phyloP scores from a whole-genome alignment of 2,888 invertebrate genomes.

The Imbricaverruca yamaguchii region DNA sequence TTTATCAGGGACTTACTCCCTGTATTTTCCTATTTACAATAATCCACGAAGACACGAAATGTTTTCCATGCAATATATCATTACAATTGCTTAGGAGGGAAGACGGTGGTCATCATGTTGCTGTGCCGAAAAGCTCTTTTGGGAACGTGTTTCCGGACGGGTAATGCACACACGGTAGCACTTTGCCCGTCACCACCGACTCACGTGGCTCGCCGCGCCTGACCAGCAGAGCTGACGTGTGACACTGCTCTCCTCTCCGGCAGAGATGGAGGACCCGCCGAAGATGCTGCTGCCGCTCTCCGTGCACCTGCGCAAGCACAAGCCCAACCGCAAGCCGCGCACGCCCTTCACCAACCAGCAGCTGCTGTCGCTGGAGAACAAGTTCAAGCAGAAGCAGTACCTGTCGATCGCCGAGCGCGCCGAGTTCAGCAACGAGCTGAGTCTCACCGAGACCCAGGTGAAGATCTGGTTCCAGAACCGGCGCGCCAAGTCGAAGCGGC shows the following conservation, averaged over 20 bases:
- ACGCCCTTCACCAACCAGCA: slow-evolving; percentile 94
- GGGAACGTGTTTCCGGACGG: too few species aligned
- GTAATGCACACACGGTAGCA: too few species aligned
- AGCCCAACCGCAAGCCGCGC: slow-evolving; percentile 88
- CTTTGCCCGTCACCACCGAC: too few species aligned
- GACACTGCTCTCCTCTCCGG: background rate
- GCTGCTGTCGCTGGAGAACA: slow-evolving; percentile 79
- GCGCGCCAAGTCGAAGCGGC: slow-evolving; percentile 88
- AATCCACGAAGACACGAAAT: too few species aligned
- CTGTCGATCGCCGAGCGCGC: slow-evolving; percentile 89
- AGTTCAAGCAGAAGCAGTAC: slow-evolving; percentile 90
- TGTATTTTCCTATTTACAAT: too few species aligned
- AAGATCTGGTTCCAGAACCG: slow-evolving; percentile 93
- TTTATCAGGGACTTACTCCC: too few species aligned
- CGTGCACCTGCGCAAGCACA: slow-evolving; percentile 66
- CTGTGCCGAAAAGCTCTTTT: too few species aligned
- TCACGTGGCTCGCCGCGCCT: too few species aligned
- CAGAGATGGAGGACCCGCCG: background rate
- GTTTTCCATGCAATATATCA: too few species aligned
- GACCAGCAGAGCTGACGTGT: too few species aligned
- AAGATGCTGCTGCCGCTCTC: slow-evolving; percentile 18
- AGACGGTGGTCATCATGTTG: too few species aligned
- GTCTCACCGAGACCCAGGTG: slow-evolving; percentile 83
- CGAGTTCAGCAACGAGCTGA: slow-evolving; percentile 81
- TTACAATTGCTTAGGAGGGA: too few species aligned